A percentile compares a stretch with the other conserved stretches of the same genome.
Conservation (phyloP, 64 coral and sea anemone genomes). For the Hydrozoanthus tunicans region DNA sequence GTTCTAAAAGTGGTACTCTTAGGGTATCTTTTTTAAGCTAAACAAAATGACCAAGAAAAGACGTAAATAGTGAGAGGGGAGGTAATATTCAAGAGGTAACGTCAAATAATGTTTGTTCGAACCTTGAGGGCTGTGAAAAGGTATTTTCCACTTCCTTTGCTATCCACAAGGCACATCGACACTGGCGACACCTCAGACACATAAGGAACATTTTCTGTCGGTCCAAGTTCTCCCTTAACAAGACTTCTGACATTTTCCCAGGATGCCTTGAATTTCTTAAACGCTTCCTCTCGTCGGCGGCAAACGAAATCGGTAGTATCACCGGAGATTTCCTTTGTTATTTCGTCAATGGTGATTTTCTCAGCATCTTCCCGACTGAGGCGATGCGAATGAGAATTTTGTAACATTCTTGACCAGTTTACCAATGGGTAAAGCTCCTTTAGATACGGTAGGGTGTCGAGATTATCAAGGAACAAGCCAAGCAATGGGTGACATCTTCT, state of each 20-base stretch:
- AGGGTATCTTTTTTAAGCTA: too few species aligned
- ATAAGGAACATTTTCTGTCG: conserved; percentile 12
- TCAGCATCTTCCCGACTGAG: conserved; percentile 43
- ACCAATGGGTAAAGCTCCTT: conserved; percentile 22
- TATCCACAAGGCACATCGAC: conserved; percentile 60
- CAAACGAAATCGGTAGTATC: neutral
- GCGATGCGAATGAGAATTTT: neutral
- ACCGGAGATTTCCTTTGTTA: conserved; percentile 1
- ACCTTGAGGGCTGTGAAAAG: conserved; percentile 55
- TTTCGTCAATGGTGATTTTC: conserved; percentile 28
- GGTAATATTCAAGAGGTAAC: too few species aligned
- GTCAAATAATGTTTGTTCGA: neutral
- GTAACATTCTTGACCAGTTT: conserved; percentile 48
- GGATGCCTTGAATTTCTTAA: conserved; percentile 44
- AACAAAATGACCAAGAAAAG: too few species aligned
- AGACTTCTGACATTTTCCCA: conserved; percentile 46
- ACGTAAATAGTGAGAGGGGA: too few species aligned
- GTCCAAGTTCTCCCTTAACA: conserved; percentile 19
- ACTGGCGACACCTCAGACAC: conserved; percentile 15
- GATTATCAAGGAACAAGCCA: conserved; percentile 76
- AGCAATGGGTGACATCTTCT: conserved; percentile 66
- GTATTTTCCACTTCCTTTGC: conserved; percentile 17
- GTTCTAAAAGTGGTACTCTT: too few species aligned
- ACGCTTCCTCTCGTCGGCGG: conserved; percentile 17
- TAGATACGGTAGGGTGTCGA: conserved; percentile 34